Percentiles rank a stretch among this genome's conserved stretches.
Evolutionary conservation across 2,113 vertebrate species (phyloP).

Genomic region (Galbula dea): DNA sequence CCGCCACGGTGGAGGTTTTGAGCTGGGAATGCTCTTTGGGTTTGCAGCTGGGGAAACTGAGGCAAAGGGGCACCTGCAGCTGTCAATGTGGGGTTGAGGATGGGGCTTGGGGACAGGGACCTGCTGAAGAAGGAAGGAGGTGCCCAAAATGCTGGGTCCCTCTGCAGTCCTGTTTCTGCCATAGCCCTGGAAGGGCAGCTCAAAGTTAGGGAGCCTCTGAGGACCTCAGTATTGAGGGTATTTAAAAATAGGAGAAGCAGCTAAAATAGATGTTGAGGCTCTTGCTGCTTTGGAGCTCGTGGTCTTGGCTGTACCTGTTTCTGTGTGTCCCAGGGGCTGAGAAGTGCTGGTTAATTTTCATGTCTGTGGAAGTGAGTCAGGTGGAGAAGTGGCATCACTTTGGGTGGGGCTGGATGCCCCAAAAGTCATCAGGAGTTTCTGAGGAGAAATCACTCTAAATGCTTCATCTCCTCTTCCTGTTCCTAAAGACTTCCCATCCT

Average conservation of each 20-base stretch:
- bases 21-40: neutral
- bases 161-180: rapidly evolving
- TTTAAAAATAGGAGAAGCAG: neutral
- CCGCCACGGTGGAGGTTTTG: neutral
- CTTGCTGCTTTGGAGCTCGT: neutral
- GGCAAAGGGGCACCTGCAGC: neutral
- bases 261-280: neutral
- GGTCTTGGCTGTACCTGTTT: neutral
- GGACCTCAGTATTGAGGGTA: neutral
- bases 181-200: neutral
- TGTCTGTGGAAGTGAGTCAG: rapidly evolving
- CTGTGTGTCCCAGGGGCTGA: neutral
- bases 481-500: neutral
- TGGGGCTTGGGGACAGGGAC: neutral
- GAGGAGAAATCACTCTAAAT: neutral
- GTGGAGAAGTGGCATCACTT: rapidly evolving
- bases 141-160: rapidly evolving
- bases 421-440: rapidly evolving
- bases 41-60: neutral
- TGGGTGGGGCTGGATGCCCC: rapidly evolving
- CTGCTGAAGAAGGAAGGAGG: rapidly evolving
- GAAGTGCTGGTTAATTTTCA: rapidly evolving
- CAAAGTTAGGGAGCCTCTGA: neutral
- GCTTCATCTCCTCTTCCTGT: rapidly evolving
- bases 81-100: rapidly evolving